Conservation (phyloP, 2,113 vertebrate genomes). For the Eublepharis macularius region DNA sequence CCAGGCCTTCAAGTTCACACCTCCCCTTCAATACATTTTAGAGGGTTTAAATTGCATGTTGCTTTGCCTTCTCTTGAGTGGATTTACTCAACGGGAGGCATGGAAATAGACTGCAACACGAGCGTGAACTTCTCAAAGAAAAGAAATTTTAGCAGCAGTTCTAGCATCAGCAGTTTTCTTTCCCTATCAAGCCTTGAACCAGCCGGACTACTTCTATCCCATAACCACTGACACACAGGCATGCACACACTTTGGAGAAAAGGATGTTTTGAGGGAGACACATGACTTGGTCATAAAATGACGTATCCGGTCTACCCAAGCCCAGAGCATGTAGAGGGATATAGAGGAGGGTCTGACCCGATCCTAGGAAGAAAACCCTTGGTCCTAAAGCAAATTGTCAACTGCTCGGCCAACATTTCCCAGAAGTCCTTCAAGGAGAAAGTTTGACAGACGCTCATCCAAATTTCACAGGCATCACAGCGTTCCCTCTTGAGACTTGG, state of each 20-base stretch:
- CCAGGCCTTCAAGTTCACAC: neutral
- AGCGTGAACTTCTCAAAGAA: neutral
- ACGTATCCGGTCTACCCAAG: neutral
- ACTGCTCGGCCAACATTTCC: neutral
- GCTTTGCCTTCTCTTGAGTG: neutral
- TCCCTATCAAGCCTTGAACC: neutral
- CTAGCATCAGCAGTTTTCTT: neutral
- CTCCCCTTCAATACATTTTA: neutral
- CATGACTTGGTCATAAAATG: neutral
- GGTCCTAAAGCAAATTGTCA: neutral
- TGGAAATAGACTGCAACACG: neutral
- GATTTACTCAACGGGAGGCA: too few species aligned
- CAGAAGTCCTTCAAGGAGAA: neutral
- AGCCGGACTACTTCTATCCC: neutral
- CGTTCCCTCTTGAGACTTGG: too few species aligned
- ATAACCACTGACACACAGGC: neutral
- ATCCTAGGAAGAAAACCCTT: neutral
- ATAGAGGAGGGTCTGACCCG: neutral
- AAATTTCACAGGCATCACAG: neutral
- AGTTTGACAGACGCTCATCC: neutral
- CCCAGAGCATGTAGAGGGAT: too few species aligned
- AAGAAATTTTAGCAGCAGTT: neutral
- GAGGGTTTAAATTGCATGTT: neutral
- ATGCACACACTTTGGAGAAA: neutral
- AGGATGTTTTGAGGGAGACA: neutral